Evolutionary conservation across 2,888 invertebrate species (phyloP).

Genomic region (Trissonchulus sp.): DNA sequence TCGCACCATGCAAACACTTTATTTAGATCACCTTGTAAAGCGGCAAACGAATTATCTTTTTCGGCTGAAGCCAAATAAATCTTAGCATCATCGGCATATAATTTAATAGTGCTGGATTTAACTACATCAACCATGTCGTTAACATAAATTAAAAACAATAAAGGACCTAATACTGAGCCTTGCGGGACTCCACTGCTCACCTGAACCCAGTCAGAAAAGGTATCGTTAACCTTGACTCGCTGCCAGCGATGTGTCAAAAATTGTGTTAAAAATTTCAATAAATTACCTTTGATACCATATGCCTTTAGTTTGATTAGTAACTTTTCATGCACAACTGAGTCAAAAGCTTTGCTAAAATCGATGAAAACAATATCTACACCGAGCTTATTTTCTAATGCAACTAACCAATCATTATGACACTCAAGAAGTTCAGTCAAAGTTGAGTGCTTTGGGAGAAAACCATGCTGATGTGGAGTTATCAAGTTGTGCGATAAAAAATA

Average conservation of each 20-base stretch:
- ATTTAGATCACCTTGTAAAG: no score
- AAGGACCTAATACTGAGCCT: slow-evolving; percentile 22
- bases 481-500: not conserved
- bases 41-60: no score
- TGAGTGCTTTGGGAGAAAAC: not conserved
- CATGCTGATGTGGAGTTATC: not conserved
- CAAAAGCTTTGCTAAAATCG: no score
- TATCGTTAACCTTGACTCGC: slow-evolving; percentile 11
- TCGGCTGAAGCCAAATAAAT: no score
- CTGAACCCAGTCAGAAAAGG: not conserved
- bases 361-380: no score
- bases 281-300: slow-evolving; percentile 8
- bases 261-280: not conserved
- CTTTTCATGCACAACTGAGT: slow-evolving; percentile 8
- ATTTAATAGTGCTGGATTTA: not conserved
- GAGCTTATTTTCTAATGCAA: no score
- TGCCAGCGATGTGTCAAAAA: slow-evolving; percentile 14
- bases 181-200: slow-evolving; percentile 26
- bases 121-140: slow-evolving; percentile 19
- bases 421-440: slow-evolving; percentile 2
- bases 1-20: no score
- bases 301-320: slow-evolving; percentile 19
- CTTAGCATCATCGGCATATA: no score
- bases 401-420: not conserved
- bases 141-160: slow-evolving; percentile 9